Base-by-base conservation (phyloP, 2,113 vertebrate species). In the Rhegmatorhina hoffmannsi region DNA sequence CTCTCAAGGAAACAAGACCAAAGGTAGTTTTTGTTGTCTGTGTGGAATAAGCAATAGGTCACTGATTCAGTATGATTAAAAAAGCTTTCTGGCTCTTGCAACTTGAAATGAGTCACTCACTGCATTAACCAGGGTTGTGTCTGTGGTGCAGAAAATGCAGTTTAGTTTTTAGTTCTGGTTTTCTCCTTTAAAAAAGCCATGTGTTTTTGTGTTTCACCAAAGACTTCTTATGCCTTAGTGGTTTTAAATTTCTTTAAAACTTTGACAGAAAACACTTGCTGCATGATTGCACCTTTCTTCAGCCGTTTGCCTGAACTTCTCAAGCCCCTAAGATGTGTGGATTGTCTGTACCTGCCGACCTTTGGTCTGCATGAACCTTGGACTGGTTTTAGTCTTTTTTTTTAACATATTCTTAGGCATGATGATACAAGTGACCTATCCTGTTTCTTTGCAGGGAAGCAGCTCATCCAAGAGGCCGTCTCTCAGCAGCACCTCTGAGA, bases 1-100 rank as follows among this genome's bases (percentile, higher is more conserved):
- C 99, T 44, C 93, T 99, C 62, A 99, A 99, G 97, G 94, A 96
- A 9, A 87, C 97, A 15, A 50, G 92, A 63, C 95, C 96, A 73
- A 99, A 99, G 99, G 99, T 99, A 94, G 84, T 43, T 59, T 62
- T 55, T 68, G 21, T 44, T 60, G 29, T 25, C 47, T 59, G 8
- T 50, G 4, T 62, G 74, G 33, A 84, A 77, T 29, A 64, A 38
- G 31, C 29, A 59, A 29, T 78, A 66, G 20, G 47, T 76, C 23
- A 50, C 16, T 67, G 44, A 14, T 87, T 93, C 9, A 86, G 33
- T 18, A 52, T 59, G 18, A 49, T 13, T 74, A 34, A 85, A 76
- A 76, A 76, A 79, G 12, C 24, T 58, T 82, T 11, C 10, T 59
- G 50, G 17, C 63, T 92, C 6, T 46, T 75, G 38, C 6, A 93